Percentiles rank a stretch among this genome's conserved stretches.
These are phyloP conservation scores for Takifugu bimaculatus DNA, from an alignment of 2,113 vertebrate genomes.

Conservation along the genomic window DNA sequence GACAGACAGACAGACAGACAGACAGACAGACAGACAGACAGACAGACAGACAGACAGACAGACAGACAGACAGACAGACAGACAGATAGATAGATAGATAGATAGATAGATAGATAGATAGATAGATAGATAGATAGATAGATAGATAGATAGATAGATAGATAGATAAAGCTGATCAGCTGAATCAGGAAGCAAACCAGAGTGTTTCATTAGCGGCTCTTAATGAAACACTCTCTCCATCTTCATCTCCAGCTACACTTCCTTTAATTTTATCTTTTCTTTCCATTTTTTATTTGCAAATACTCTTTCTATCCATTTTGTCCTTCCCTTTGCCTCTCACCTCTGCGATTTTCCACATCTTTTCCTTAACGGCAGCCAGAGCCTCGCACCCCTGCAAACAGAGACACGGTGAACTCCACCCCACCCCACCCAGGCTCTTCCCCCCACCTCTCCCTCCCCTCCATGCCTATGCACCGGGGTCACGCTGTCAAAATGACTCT, in stretches of 20 bases:
- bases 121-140: slow-evolving; percentile 18
- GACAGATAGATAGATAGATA: slow-evolving; percentile 17
- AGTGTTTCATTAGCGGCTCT: slow-evolving; percentile 66
- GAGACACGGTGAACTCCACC: slow-evolving; percentile 79
- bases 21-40: slow-evolving; percentile 31
- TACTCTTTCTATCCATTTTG: slow-evolving; percentile 9
- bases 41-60: slow-evolving; percentile 50
- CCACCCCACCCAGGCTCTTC: neutral
- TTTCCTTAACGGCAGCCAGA: slow-evolving; percentile 19
- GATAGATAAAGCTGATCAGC: slow-evolving; percentile 45
- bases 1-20: slow-evolving; percentile 14
- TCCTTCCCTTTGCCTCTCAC: slow-evolving; percentile 6
- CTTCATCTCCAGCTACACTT: neutral
- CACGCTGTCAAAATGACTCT: slow-evolving; percentile 97
- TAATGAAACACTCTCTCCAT: slow-evolving; percentile 26
- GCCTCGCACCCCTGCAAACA: slow-evolving; percentile 82
- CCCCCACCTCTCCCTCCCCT: neutral
- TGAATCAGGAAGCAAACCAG: slow-evolving; percentile 55
- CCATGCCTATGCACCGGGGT: slow-evolving; percentile 77
- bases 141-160: slow-evolving; percentile 29
- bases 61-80: slow-evolving; percentile 39
- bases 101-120: slow-evolving; percentile 27
- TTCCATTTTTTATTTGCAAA: neutral
- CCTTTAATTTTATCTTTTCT: neutral
- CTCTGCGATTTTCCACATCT: neutral